A percentile compares a stretch with the other conserved stretches of the same genome.
Conservation (phyloP, 2,888 invertebrate species). For the Elegia similella region DNA sequence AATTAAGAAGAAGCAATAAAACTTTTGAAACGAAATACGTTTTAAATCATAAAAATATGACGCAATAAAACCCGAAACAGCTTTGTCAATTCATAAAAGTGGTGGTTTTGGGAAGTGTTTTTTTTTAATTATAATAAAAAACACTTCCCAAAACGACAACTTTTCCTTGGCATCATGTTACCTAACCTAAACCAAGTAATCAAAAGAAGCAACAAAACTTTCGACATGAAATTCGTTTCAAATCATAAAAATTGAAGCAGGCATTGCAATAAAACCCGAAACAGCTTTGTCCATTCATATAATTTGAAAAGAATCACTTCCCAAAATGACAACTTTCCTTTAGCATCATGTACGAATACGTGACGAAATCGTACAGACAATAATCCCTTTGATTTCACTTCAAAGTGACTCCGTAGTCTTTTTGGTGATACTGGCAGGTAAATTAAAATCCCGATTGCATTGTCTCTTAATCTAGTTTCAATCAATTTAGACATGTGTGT, state of each 20-base stretch:
- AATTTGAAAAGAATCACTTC: slow-evolving; percentile 9
- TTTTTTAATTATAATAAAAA: too few species aligned
- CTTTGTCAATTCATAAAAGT: too few species aligned
- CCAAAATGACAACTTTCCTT: not conserved
- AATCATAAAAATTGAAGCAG: not conserved
- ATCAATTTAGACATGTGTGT: not conserved
- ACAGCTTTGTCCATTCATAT: not conserved
- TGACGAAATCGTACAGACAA: not conserved
- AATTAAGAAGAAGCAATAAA: too few species aligned
- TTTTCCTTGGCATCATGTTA: not conserved
- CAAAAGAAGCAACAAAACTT: not conserved
- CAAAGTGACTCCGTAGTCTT: not conserved
- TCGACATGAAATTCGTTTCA: not conserved
- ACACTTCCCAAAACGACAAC: too few species aligned
- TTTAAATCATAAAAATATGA: too few species aligned
- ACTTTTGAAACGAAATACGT: too few species aligned
- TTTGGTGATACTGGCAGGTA: not conserved
- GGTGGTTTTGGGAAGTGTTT: too few species aligned
- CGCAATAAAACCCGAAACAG: too few species aligned
- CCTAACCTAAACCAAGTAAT: not conserved
- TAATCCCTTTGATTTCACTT: slow-evolving; percentile 2
- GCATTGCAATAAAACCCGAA: not conserved
- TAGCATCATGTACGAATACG: slow-evolving; percentile 3
- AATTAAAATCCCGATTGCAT: slow-evolving; percentile 6
- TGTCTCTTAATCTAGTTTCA: slow-evolving; percentile 2